Base-by-base conservation (phyloP, 2,888 invertebrate genomes). In the Anthrax anthrax region DNA sequence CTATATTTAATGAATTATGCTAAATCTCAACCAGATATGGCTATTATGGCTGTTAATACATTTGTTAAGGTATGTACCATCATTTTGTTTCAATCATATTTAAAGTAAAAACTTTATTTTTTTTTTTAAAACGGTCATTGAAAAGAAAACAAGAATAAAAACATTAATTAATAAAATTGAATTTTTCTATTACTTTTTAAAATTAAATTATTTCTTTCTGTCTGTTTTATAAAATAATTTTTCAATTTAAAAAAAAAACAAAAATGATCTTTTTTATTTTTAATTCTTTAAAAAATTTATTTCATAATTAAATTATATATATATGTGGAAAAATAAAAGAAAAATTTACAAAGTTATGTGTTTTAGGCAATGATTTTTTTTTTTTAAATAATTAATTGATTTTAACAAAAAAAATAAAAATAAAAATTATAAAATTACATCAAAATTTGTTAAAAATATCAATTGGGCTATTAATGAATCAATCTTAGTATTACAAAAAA, bases 1-100 rank as follows among this genome's bases (percentile, higher is more conserved):
- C 73, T 99, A 44, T 98, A 98, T 65, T 72, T 98, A 58, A 99
- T 98, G 98, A 98, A 99, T 69, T 99, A 98, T 69, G 98, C 98
- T 46, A 99, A 98, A 70, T 95, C 94, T 45, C 98, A 98, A 69
- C 98, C 98, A 0, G 98, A 98, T 65, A 94, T 97, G 89, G 98
- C 98, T 46, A 99, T 98, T 51, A 96, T 98, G 96, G 98, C 98
- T 13, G 98, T 98, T 48, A 98, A 98, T 72, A 98, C 98, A 9
- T 98, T 98, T 72, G 98, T 98, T 54, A 97, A 96, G 85, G 94
- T 92, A 75, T 64, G 72, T 59, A n/a, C n/a, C n/a, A n/a, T n/a
- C n/a, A 49, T 47, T 36, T n/a, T 36, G 13, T 36, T 36, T 12
- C 6, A 29, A 37, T 37, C 37, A 37, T 16, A 37, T 37, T n/a